Base-by-base conservation (phyloP, 2,888 invertebrate species). In the Coleophora deauratella region DNA sequence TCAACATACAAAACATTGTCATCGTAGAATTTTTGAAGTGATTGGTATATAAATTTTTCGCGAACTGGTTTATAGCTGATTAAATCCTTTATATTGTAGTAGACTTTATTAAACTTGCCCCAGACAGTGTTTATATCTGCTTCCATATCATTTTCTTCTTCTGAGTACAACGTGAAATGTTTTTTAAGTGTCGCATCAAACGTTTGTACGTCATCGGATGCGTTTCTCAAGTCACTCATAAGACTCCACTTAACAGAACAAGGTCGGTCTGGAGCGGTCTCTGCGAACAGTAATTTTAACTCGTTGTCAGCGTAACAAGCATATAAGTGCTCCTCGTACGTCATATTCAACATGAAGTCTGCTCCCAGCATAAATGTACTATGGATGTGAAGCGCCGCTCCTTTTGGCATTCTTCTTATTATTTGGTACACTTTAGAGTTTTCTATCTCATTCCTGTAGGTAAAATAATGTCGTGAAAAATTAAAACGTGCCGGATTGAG, bases 1-100 rank as follows among this genome's bases (percentile, higher is more conserved):
- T 93, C 93, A 30, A 92, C 60, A 50, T 93, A 93, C 68, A 90
- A 87, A 1, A 93, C 81, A 44, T 91, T 91, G 57, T 93, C 93
- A 0, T 88, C 86, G 46, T 89, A 86, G 47, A 91, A 87, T 53
- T 91, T 89, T 37, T 86, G 60, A 2, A 93, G 69, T 0, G 87
- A 87, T 53, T 87, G 87, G 45, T 89, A 89, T 52, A 89, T 89
- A 52, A 89, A 89, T 35, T 88, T 90, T 38, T 88, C 87, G 66
- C 89, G 88, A 0, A 89, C 88, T 0, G 91, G 91, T 36, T 87
- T 87, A 57, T 90, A 92, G 1, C 77, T 73, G 8, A 92, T 61
- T 38, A 93, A 50, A 0, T 88, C 86, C 31, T 72, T 76, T 1
- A 90, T 73, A 0, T 86, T 70, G 0, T 40, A 41, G 45, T 91